Percentiles rank a stretch among this genome's conserved stretches.
Conservation (phyloP, 2,113 vertebrate genomes). For the Tylochromis polylepis region DNA sequence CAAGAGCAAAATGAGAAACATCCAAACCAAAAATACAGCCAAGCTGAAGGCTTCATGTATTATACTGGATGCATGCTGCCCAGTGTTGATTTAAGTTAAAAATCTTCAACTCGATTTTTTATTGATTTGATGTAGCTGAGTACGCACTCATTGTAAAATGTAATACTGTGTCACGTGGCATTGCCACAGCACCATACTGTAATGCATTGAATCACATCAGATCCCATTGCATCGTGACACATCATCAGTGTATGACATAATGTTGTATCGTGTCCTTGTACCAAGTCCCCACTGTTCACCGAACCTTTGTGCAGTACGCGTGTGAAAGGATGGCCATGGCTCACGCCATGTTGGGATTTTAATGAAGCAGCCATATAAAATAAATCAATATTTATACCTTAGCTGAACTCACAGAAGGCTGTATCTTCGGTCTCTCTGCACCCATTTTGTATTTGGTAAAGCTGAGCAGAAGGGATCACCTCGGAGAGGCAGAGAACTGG, state of each 20-base stretch:
- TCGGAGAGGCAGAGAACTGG: not conserved
- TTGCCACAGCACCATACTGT: not conserved
- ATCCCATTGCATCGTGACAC: not conserved
- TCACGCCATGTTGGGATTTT: not conserved
- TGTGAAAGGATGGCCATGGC: not conserved
- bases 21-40: not conserved
- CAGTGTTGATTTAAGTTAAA: not conserved
- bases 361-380: not conserved
- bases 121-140: rapidly evolving
- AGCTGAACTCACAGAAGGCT: not conserved
- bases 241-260: not conserved
- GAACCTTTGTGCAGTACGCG: not conserved
- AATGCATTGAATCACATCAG: not conserved
- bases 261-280: not conserved
- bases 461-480: not conserved
- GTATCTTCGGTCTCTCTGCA: not conserved
- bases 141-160: not conserved
- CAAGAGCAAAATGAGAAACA: not conserved
- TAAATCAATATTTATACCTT: not conserved
- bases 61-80: not conserved
- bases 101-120: not conserved
- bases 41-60: not conserved
- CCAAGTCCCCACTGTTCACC: not conserved
- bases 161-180: not conserved
- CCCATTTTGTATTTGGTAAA: not conserved